phyloP scores from a whole-genome alignment of 2,113 vertebrate genomes.

The Eulemur rufifrons region DNA sequence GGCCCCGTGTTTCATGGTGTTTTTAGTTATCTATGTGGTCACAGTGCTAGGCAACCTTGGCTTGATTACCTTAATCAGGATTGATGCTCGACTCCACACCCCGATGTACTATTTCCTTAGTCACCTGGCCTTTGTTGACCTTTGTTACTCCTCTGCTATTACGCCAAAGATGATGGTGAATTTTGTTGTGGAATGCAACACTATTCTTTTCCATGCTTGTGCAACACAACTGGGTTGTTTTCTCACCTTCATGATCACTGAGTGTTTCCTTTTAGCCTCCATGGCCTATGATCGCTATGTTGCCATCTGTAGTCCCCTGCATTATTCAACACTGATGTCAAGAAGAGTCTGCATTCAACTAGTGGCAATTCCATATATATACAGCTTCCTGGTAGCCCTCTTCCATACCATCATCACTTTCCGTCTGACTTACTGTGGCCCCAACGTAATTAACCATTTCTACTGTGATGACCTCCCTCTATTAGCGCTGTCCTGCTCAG shows the following conservation, averaged over 20 bases:
- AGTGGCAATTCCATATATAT: slow-evolving; percentile 60
- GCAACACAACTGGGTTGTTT: slow-evolving; percentile 68
- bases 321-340: slow-evolving; percentile 62
- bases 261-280: slow-evolving; percentile 70
- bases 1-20: slow-evolving; percentile 46
- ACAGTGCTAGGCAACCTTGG: slow-evolving; percentile 68
- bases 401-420: slow-evolving; percentile 65
- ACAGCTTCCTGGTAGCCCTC: slow-evolving; percentile 65
- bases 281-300: slow-evolving; percentile 70
- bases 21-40: slow-evolving; percentile 45
- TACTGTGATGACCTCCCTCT: slow-evolving; percentile 73
- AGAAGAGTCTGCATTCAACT: slow-evolving; percentile 55
- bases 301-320: slow-evolving; percentile 63
- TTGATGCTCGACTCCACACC: slow-evolving; percentile 49
- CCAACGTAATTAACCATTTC: slow-evolving; percentile 69
- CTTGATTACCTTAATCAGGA: slow-evolving; percentile 61
- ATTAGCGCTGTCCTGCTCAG: slow-evolving; percentile 70
- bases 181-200: slow-evolving; percentile 47
- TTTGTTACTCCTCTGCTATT: slow-evolving; percentile 73
- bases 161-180: slow-evolving; percentile 71
- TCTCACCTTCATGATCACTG: slow-evolving; percentile 52
- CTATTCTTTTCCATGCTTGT: slow-evolving; percentile 66
- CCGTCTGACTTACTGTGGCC: slow-evolving; percentile 65
- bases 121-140: slow-evolving; percentile 74
- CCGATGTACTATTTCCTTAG: slow-evolving; percentile 76